Evolutionary conservation across 2,113 vertebrate genomes (phyloP).

Genomic region (Pycnonotus jocosus): DNA sequence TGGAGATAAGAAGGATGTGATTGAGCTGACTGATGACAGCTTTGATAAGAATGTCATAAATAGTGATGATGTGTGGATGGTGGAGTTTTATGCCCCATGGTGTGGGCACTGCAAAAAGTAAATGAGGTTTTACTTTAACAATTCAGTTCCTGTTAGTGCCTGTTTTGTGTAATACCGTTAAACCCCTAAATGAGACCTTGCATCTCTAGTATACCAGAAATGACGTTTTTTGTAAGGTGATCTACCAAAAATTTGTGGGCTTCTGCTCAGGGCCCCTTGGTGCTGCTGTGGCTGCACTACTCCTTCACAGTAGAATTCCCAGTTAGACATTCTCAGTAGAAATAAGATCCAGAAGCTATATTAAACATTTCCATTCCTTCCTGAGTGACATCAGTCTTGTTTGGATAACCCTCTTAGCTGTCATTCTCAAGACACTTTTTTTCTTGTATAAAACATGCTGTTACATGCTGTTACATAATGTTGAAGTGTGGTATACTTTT

Average conservation of each 20-base stretch:
- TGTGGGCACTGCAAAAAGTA: constrained; percentile 99
- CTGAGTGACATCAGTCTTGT: not conserved
- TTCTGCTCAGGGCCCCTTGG: not conserved
- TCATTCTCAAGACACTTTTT: not conserved
- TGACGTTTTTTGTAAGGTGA: not conserved
- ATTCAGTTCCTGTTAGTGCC: not conserved
- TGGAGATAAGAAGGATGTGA: constrained; percentile 83
- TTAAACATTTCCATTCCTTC: not conserved
- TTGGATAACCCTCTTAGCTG: not conserved
- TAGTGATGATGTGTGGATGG: constrained; percentile 87
- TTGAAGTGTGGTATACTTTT: not conserved
- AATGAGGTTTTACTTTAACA: constrained; percentile 40
- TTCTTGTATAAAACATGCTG: not conserved
- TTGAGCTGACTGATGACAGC: constrained; percentile 91
- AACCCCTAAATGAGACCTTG: not conserved
- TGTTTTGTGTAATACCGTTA: not conserved
- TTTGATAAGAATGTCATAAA: constrained; percentile 86
- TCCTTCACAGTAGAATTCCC: not conserved
- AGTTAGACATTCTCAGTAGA: not conserved
- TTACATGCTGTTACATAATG: too few species aligned
- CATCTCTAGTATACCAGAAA: not conserved
- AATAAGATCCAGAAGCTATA: not conserved
- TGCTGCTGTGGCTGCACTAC: not conserved
- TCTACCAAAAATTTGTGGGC: not conserved
- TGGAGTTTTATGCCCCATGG: constrained; percentile 98